A percentile compares a stretch with the other conserved stretches of the same genome.
phyloP scores from a whole-genome alignment of 2,888 invertebrate species.

The Eristalinus sepulchralis region DNA sequence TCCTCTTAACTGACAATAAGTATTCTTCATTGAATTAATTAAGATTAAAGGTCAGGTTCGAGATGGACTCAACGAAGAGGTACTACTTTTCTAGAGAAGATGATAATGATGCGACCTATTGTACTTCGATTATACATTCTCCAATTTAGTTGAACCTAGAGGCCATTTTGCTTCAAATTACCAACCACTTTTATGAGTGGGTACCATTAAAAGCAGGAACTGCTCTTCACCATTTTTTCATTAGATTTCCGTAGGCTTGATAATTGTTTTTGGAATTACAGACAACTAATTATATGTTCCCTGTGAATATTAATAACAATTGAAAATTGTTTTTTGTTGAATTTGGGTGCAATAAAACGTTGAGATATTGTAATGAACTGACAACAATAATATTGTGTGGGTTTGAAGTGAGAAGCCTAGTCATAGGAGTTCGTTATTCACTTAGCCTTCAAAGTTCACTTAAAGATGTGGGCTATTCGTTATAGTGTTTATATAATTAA shows the following conservation, averaged over 20 bases:
- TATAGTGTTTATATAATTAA: too few relatives aligned
- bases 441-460: background rate
- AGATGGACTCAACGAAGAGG: constrained; percentile 25
- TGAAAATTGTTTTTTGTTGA: background rate
- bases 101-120: constrained; percentile 23
- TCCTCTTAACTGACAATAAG: constrained; percentile 22
- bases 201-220: constrained; percentile 28
- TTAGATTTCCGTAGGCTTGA: background rate
- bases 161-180: constrained; percentile 38
- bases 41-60: constrained; percentile 40
- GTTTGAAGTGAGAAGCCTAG: background rate
- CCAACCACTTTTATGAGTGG: background rate
- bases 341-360: background rate
- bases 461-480: background rate
- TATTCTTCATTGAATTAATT: constrained; percentile 27
- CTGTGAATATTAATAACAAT: background rate
- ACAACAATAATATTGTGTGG: background rate
- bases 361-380: background rate
- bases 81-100: constrained; percentile 5
- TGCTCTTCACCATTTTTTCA: constrained; percentile 1
- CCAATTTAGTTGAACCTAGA: constrained; percentile 23
- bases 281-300: background rate
- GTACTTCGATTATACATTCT: constrained; percentile 31
- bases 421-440: background rate
- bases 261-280: background rate